Evolutionary conservation across 1,140 invertebrate species (phyloP), one percentile per base, ranked within the genome.

Genomic region (Pteromalus puparum): DNA sequence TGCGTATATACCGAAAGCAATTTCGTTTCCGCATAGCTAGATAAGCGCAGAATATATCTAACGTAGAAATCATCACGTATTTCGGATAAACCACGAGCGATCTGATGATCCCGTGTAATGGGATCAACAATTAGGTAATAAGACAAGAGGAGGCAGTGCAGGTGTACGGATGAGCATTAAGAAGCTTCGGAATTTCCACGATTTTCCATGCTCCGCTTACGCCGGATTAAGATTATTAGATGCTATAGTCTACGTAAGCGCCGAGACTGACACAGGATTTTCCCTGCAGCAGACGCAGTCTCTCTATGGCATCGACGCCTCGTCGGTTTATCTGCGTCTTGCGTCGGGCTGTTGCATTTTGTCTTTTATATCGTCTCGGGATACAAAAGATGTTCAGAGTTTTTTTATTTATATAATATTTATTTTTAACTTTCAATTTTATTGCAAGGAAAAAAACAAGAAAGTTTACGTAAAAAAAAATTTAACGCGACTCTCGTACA

Each of bases 221-320:
- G 38, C 4, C 53, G 81, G 81, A 82, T 82, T 76, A 68, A 73
- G 73, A 76, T 82, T 75, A 82, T 82, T 53, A 53, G 48, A 21
- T 21, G 48, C 48, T 53, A 42, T 42, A 18, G 48, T 53, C 48
- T 53, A 3, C 18, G 4, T 15, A 18, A 15, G 13, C 72, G 48
- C 46, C 18, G 15, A 18, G 10, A 24, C 12, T 48, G 28, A 48
- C 68, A 30, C 46, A 21, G 26, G 42, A 0, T 73, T 74, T 81
- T 15, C 46, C 61, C 6, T 24, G 48, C 18, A 2, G 48, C 9
- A 13, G 26, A 26, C 24, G 3, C 68, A 9, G n/a, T 13, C 12
- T 24, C n/a, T 70, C 10, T 34, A 24, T 26, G n/a, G n/a, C 68
- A 9, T 42, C 68, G n/a, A 26, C 12, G 68, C n/a, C 12, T 70